Evolutionary conservation across 2,797 vertebrate genomes (phyloP), one percentile per base, ranked within the genome.

Genomic region (Graptemys geographica): DNA sequence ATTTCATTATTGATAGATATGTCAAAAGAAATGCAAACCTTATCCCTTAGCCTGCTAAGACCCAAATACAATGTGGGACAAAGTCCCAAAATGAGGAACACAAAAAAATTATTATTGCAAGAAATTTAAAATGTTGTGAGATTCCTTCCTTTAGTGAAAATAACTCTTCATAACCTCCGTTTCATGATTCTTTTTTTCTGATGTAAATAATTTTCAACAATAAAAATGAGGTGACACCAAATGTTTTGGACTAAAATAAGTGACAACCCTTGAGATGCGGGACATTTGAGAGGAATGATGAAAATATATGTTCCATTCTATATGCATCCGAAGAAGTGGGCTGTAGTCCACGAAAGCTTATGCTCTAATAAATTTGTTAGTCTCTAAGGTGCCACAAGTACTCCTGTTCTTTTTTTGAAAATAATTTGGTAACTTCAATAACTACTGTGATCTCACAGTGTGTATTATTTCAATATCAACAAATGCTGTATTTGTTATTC

Each of bases 1-100:
- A 96, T 90, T 89, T 95, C 62, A 93, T 59, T 87, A 69, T 33
- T 27, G 55, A 93, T 21, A 86, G 62, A 33, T 3, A 8, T 55
- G 31, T 33, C 79, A 85, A 87, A 89, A 90, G 3, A 92, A 94
- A 69, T 57, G 13, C n/a, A 33, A 53, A 86, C 23, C 5, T 37
- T 41, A 41, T 18, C 25, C 19, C 18, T 53, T 44, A 62, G 18
- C 33, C 28, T 93, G 27, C 23, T 41, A 89, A 7, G 7, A 4
- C 3, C 0, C n/a, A 90, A 90, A 94, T 41, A 74, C 21, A 72
- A 33, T 3, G 59, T 82, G 28, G 6, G 4, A 65, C 28, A 91
- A 93, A 86, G 5, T 76, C 1, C 6, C 56, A 89, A 88, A 90
- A 91, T 53, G 1, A 89, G 12, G 49, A 41, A 19, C 33, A 85